Base-by-base conservation (phyloP, 1,140 invertebrate species). In the Cylas formicarius region DNA sequence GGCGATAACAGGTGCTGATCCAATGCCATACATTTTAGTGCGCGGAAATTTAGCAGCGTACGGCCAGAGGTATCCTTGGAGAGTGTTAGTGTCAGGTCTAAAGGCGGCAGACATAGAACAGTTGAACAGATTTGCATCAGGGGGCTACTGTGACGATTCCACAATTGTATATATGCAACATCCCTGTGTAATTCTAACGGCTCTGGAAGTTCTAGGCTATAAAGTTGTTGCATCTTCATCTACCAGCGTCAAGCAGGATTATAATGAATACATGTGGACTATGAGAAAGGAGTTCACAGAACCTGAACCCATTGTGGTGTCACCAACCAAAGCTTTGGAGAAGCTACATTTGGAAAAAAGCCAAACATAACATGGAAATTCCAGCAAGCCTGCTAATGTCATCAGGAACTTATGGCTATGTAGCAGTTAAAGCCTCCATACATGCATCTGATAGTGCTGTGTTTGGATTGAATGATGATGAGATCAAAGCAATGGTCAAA, bases 181-280 rank as follows among this genome's bases (percentile, higher is more conserved):
- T 75, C 85, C 85, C 55, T 87, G 84, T 67, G 83, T 88, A 46
- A 84, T 89, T 61, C 72, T 90, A 50, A 86, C 84, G 35, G 86
- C 85, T 48, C 67, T 89, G 48, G 86, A 90, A 73, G 84, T 88
- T 36, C 72, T 90, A 49, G 86, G 85, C 28, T 90, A 88, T 67
- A 82, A 82, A 69, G 85, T 90, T 28, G 82, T 90, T 18, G 84
- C 86, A 46, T 87, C 84, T 19, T 86, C 84, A 47, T 86, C 84
- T 33, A 86, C 83, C 43, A 77, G 81, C 46, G 81, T 86, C 20
- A 86, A 87, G 66, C 83, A 86, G 67, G 84, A 87, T 62, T 86
- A 87, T 61, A 87, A 86, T 74, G 84, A 87, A 59, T 86, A 87
- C 56, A 87, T 88, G 83, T 90, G 86, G 86, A 90, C 86, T 66